A percentile compares a stretch with the other conserved stretches of the same genome.
phyloP scores from a whole-genome alignment of 1,140 invertebrate genomes.

The Dinothrombium tinctorium region DNA sequence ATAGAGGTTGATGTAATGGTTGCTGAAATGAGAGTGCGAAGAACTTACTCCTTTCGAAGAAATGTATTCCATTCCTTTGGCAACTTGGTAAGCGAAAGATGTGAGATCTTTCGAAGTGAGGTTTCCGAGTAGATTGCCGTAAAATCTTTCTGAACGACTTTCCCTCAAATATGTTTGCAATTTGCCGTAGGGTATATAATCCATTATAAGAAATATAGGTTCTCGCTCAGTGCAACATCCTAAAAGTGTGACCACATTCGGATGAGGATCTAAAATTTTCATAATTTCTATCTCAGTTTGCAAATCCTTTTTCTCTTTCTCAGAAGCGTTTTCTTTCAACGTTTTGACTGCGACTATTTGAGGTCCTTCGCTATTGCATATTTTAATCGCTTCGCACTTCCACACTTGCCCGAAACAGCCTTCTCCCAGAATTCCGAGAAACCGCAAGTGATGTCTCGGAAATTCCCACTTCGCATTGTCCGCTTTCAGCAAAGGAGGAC shows the following conservation, averaged over 20 bases:
- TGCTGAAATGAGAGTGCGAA: background rate
- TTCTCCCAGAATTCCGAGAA: conserved; percentile 70
- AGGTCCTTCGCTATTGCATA: conserved; percentile 28
- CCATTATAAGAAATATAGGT: conserved; percentile 77
- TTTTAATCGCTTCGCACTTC: conserved; percentile 25
- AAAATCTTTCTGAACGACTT: conserved; percentile 13
- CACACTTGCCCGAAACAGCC: conserved; percentile 83
- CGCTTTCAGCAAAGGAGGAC: too few species aligned
- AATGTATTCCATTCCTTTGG: conserved; percentile 75
- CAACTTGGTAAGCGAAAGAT: conserved; percentile 69
- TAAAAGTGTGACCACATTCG: conserved; percentile 47
- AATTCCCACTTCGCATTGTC: conserved; percentile 61
- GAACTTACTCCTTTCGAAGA: conserved; percentile 36
- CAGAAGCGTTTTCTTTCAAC: conserved; percentile 68
- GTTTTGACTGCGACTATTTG: conserved; percentile 68
- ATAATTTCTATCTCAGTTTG: conserved; percentile 50
- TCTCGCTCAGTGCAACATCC: conserved; percentile 49
- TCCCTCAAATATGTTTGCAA: conserved; percentile 59
- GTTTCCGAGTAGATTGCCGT: conserved; percentile 11
- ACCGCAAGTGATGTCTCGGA: conserved; percentile 55
- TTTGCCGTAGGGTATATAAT: conserved; percentile 71
- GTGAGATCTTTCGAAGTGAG: conserved; percentile 65
- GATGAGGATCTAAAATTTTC: conserved; percentile 46
- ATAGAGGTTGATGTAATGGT: background rate
- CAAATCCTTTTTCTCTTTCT: conserved; percentile 62